These are phyloP conservation scores for Idaea dimidiata DNA, from an alignment of 2,888 invertebrate genomes.

Conservation along the genomic window DNA sequence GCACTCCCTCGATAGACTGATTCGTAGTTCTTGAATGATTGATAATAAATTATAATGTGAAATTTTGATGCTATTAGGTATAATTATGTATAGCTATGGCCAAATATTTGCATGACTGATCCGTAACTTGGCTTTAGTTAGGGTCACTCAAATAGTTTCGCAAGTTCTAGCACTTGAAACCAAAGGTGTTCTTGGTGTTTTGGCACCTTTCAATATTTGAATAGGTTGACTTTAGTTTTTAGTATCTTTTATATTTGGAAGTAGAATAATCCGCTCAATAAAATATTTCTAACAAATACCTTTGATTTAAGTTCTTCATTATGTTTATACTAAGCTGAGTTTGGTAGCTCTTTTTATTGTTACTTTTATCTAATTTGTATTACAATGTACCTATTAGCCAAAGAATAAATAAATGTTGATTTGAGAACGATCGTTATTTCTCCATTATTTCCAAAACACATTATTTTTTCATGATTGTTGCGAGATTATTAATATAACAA, in stretches of 20 bases:
- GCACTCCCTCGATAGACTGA: conserved; percentile 89
- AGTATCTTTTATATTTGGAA: neutral
- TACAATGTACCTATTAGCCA: conserved; percentile 19
- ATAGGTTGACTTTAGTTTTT: neutral
- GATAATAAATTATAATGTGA: neutral
- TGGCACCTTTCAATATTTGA: neutral
- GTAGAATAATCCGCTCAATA: neutral
- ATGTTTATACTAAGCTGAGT: neutral
- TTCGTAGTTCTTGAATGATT: conserved; percentile 71
- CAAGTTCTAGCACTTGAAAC: neutral
- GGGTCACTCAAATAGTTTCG: neutral
- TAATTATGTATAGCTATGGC: neutral
- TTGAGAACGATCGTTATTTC: conserved; percentile 1
- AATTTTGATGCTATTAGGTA: neutral
- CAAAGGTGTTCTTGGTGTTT: conserved; percentile 2
- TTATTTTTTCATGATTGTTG: conserved; percentile 3
- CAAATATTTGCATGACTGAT: neutral
- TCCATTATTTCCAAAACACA: conserved; percentile 4
- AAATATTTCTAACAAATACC: neutral
- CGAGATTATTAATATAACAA: neutral
- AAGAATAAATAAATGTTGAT: conserved; percentile 25
- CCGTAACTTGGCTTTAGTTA: neutral
- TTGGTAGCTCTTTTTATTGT: neutral
- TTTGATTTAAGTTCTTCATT: neutral
- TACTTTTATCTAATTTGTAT: neutral